Base-by-base conservation (phyloP, 2,797 vertebrate genomes). In the Oryzias dopingdopingensis region DNA sequence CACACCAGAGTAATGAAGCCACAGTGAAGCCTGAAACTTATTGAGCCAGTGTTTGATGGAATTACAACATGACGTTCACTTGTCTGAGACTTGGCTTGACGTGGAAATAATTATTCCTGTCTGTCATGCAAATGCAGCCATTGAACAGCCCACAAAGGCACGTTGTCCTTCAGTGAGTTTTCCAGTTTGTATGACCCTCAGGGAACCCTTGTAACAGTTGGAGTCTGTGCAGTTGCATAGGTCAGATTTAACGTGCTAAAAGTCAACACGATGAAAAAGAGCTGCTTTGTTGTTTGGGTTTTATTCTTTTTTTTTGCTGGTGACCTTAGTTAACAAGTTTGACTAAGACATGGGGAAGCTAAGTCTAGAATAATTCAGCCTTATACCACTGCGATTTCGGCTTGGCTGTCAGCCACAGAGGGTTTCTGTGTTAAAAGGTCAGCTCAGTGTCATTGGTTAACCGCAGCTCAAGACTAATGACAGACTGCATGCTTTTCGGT, bases 401-500 rank as follows among this genome's bases (percentile, higher is more conserved):
- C 49, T 65, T 44, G 62, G 77, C 72, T 69, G 44, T 32, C n/a
- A 14, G 79, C 74, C 75, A 59, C 63, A 18, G 17, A 59, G 56
- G 59, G 52, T 72, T 81, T 85, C 58, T 53, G 41, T 63, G 74
- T 82, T 67, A 67, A 78, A 82, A 75, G 81, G 75, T 83, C 72
- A 76, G 40, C 43, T 10, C 69, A 60, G 71, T 37, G 52, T 80
- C 73, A 63, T 58, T 37, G 48, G 74, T 67, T 78, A 72, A 68
- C 77, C 67, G 20, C 58, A 15, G 71, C 58, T 52, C 10, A 37
- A 13, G 32, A 37, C 32, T 37, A 13, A 37, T 37, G 32, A 37
- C 32, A 37, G 32, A 37, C 32, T 37, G 32, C 32, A 37, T 37
- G 32, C 32, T 37, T 37, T 37, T 37, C 10, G 10, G 40, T 76